Evolutionary conservation across 37 sponge, comb jelly and placozoan species (phyloP), one percentile per base, ranked within the genome.

Genomic region (Chondrosia reniformis): DNA sequence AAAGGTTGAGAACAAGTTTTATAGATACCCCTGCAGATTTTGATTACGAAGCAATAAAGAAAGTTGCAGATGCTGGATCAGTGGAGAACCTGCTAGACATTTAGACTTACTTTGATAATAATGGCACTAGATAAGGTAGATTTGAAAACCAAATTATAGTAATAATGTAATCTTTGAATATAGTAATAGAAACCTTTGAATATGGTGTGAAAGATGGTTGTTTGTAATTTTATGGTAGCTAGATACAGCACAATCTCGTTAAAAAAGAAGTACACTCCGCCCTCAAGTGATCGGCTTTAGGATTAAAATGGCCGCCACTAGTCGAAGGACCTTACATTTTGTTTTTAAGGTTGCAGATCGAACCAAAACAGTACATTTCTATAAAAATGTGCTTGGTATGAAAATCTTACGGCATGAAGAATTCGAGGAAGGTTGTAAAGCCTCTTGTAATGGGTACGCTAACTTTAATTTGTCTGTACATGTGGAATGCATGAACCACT

Each of bases 311-410:
- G 72, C 45, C 63, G 37, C 19, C 79, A 24, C 40, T 32, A 17
- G 62, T 8, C 64, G 88, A 31, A 78, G 93, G 28, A 84, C 78
- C 30, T 55, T 92, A 15, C 93, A 92, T 46, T 92, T 80, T 45
- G 93, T 92, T 17, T 88, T 92, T 74, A 92, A 92, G 39, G 76
- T 92, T 15, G 88, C 83, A 4, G 77, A 92, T 63, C 74, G 93
- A 15, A 74, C 83, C 0, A 55, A 28, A 31, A 88, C 89, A 7
- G 74, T 82, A 24, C 34, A 67, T 21, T 92, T 92, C 62, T 88
- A 85, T 63, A 46, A 85, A 37, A 72, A 82, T 25, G 46, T 83
- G 24, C 81, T 92, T 30, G 86, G 84, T 0, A 92, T 92, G 88
- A 82, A 82, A 57, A 79, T 92, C 12, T 80, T 88, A 36, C 56